Evolutionary conservation across 2,888 invertebrate genomes (phyloP).

Genomic region (Sicus ferrugineus): DNA sequence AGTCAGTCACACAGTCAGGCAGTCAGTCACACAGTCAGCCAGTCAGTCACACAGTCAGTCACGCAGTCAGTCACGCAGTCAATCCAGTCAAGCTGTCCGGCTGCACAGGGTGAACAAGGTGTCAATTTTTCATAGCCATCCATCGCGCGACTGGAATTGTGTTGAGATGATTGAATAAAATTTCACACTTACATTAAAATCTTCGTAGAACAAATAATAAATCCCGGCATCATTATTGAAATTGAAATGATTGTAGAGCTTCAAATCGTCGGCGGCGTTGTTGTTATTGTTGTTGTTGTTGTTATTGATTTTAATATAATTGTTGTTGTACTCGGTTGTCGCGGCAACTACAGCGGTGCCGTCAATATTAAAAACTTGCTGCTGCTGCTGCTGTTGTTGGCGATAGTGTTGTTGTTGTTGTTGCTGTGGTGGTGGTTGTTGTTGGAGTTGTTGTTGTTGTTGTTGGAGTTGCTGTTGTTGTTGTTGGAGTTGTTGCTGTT

Average conservation of each 20-base stretch:
- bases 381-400: constrained; percentile 37
- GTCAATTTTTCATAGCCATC: neutral
- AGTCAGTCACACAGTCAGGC: neutral
- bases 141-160: neutral
- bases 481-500: constrained; percentile 59
- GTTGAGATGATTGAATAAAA: neutral
- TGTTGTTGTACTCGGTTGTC: constrained; percentile 38
- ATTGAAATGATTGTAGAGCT: constrained; percentile 37
- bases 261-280: constrained; percentile 33
- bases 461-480: constrained; percentile 51
- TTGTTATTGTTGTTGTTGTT: constrained; percentile 27
- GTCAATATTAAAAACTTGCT: constrained; percentile 36
- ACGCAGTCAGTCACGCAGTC: neutral
- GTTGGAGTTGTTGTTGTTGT: constrained; percentile 41
- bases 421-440: constrained; percentile 46
- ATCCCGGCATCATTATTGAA: constrained; percentile 51
- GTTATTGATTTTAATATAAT: constrained; percentile 41
- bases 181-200: constrained; percentile 58
- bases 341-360: constrained; percentile 46
- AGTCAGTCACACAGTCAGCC: neutral
- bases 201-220: constrained; percentile 62
- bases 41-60: neutral
- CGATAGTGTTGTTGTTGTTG: neutral
- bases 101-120: neutral
- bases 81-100: neutral